phyloP scores from a whole-genome alignment of 2,797 vertebrate species.

The Poeciliopsis gracilis region DNA sequence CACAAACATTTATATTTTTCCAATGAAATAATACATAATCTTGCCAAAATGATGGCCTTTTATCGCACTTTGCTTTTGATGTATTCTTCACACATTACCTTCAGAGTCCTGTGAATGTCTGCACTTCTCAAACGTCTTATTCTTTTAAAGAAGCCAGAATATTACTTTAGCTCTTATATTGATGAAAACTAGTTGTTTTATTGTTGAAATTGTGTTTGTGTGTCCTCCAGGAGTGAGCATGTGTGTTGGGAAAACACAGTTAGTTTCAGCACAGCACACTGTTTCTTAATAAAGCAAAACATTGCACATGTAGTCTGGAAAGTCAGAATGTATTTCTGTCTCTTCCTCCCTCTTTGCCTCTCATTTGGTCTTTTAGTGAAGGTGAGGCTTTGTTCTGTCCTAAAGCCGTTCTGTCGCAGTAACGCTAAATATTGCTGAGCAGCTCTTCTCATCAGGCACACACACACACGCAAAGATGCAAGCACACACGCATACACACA shows the following conservation, averaged over 20 bases:
- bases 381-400: constrained; percentile 72
- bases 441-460: constrained; percentile 73
- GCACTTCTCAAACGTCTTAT: not conserved
- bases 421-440: constrained; percentile 81
- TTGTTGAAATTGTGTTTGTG: not conserved
- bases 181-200: not conserved
- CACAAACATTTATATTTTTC: not conserved
- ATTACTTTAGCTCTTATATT: not conserved
- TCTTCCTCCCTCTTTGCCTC: constrained; percentile 36
- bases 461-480: constrained; percentile 11
- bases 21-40: not conserved
- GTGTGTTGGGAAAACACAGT: not conserved
- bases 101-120: not conserved
- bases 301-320: constrained; percentile 44
- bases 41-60: constrained; percentile 12
- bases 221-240: not conserved
- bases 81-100: not conserved
- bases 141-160: not conserved
- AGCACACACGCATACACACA: constrained; percentile 36
- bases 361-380: constrained; percentile 63
- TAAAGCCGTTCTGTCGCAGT: constrained; percentile 76
- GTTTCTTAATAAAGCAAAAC: constrained; percentile 9
- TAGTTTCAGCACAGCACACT: not conserved
- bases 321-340: constrained; percentile 41
- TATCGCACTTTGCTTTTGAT: constrained; percentile 14